These are phyloP conservation scores for Verasper variegatus DNA, from an alignment of 2,113 vertebrate genomes.

Conservation along the genomic window DNA sequence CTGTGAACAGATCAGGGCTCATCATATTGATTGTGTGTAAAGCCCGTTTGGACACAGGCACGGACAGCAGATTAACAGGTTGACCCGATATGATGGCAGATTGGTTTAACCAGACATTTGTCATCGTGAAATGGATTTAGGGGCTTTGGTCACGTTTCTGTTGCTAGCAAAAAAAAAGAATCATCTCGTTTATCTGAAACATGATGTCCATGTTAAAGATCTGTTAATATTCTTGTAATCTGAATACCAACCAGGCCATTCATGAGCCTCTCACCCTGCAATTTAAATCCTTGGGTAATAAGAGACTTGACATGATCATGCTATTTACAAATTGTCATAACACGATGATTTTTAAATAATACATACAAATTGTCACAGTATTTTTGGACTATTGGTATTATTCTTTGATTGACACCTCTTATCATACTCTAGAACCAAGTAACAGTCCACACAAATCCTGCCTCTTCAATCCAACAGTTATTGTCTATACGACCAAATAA, in stretches of 20 bases:
- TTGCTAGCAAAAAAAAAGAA: slow-evolving; percentile 9
- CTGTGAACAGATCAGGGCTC: slow-evolving; percentile 34
- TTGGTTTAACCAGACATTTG: slow-evolving; percentile 48
- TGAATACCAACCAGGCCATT: neutral
- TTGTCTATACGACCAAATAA: too few relatives aligned
- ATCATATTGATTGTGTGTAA: slow-evolving; percentile 77
- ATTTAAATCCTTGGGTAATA: neutral
- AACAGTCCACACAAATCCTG: neutral
- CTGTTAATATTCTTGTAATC: neutral
- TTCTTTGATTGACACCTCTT: neutral
- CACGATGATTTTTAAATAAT: neutral
- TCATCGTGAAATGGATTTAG: slow-evolving; percentile 58
- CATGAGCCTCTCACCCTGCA: neutral
- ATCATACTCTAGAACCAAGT: too few relatives aligned
- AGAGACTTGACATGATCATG: neutral
- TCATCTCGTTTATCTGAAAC: slow-evolving; percentile 4
- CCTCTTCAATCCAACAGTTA: neutral
- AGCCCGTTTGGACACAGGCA: slow-evolving; percentile 58
- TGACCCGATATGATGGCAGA: slow-evolving; percentile 60
- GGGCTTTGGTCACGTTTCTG: slow-evolving; percentile 4
- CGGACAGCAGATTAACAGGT: slow-evolving; percentile 73
- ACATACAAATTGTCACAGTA: neutral
- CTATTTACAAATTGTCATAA: neutral
- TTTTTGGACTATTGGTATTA: neutral
- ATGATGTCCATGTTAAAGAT: neutral